These are phyloP conservation scores for Odontocolon sp. DNA, from an alignment of 2,888 invertebrate genomes.

Conservation along the genomic window DNA sequence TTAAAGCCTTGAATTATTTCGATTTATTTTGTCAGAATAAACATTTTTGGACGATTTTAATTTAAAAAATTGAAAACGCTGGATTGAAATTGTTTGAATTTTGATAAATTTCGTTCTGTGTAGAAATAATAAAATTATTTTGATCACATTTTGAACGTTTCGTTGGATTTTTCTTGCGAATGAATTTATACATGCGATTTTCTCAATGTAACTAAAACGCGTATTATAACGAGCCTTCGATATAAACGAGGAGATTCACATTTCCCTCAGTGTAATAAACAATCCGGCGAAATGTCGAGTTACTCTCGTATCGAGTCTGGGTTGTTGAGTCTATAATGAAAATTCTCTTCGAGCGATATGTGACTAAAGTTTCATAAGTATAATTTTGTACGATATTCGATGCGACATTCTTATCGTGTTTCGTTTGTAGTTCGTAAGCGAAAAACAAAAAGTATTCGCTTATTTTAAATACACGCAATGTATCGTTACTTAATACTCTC, in stretches of 20 bases:
- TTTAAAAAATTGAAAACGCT: too few species aligned
- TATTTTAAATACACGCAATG: neutral
- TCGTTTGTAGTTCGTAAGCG: neutral
- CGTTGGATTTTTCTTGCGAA: too few species aligned
- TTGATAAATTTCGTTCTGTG: too few species aligned
- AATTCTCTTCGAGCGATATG: slow-evolving; percentile 17
- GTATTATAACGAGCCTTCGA: too few species aligned
- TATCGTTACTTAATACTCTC: slow-evolving; percentile 13
- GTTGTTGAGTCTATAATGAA: slow-evolving; percentile 7
- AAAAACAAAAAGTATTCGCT: neutral
- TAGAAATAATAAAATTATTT: too few species aligned
- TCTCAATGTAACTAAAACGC: too few species aligned
- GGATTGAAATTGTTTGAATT: too few species aligned
- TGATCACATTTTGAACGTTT: too few species aligned
- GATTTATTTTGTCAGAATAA: too few species aligned
- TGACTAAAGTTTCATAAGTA: neutral
- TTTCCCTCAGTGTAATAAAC: slow-evolving; percentile 13
- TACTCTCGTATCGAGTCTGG: slow-evolving; percentile 9
- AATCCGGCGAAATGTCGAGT: slow-evolving; percentile 23
- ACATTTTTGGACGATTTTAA: too few species aligned
- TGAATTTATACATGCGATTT: too few species aligned
- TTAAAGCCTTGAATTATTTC: neutral
- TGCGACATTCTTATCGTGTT: neutral
- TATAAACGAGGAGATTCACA: neutral
- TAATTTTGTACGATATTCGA: neutral